Conservation (phyloP, 2,113 vertebrate species). For the Phalacrocorax carbo region DNA sequence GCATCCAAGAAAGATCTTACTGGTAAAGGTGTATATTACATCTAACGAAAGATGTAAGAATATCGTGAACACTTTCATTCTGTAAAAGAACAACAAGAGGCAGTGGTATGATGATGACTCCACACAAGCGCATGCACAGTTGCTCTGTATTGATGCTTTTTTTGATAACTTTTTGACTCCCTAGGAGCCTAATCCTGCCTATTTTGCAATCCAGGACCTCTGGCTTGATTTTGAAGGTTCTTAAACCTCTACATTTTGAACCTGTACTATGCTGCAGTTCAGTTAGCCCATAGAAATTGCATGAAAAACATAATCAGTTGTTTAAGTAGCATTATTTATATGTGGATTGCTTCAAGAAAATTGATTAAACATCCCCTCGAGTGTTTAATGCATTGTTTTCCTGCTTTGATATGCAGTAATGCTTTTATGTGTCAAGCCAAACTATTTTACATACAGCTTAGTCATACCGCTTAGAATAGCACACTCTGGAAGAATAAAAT, state of each 20-base stretch:
- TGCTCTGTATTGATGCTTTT: not conserved
- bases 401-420: not conserved
- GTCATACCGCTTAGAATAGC: not conserved
- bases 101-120: fast-evolving
- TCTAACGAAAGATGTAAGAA: not conserved
- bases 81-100: not conserved
- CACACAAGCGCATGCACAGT: fast-evolving
- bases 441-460: not conserved
- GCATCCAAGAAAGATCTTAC: not conserved
- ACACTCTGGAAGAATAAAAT: not conserved
- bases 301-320: not conserved
- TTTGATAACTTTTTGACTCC: not conserved
- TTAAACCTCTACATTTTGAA: not conserved
- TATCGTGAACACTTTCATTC: not conserved
- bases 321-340: not conserved
- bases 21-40: not conserved
- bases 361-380: not conserved
- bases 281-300: not conserved
- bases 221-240: not conserved
- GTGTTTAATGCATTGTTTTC: not conserved
- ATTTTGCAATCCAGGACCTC: not conserved
- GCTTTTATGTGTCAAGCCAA: not conserved
- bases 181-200: not conserved
- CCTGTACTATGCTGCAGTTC: not conserved
- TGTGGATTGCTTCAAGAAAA: not conserved